phyloP scores from a whole-genome alignment of 1,140 invertebrate genomes.

The Cryptotermes secundus region DNA sequence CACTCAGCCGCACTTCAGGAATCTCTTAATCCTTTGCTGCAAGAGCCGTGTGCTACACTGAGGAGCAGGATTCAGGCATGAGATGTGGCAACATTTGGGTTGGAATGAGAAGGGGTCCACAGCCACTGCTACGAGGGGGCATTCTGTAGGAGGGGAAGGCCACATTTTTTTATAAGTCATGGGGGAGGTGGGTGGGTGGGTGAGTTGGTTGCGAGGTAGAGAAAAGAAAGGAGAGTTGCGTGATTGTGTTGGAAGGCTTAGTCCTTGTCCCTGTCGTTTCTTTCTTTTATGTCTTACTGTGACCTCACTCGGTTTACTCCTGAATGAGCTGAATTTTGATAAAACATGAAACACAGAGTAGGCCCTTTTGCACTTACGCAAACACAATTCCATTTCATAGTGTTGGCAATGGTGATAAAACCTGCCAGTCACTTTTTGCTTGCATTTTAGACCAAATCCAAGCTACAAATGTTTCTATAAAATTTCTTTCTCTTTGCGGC shows the following conservation, averaged over 20 bases:
- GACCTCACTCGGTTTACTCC: not conserved
- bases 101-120: not conserved
- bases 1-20: too few relatives aligned
- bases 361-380: not conserved
- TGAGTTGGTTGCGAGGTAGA: not conserved
- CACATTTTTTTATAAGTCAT: not conserved
- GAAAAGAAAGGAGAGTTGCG: not conserved
- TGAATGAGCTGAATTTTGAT: not conserved
- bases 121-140: not conserved
- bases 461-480: too few relatives aligned
- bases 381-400: not conserved
- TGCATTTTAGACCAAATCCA: too few relatives aligned
- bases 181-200: not conserved
- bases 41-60: too few relatives aligned
- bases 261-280: not conserved
- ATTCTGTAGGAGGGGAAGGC: not conserved
- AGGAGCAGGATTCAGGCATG: not conserved
- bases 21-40: not conserved
- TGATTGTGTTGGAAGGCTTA: not conserved
- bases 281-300: not conserved
- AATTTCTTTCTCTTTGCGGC: too few relatives aligned
- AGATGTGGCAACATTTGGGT: slow-evolving; percentile 6
- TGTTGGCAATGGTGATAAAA: not conserved
- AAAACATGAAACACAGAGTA: not conserved
- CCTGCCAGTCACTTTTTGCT: not conserved